Percentiles rank a stretch among this genome's conserved stretches.
These are phyloP conservation scores for Tachuris rubrigastra DNA, from an alignment of 2,113 vertebrate genomes.

Conservation along the genomic window DNA sequence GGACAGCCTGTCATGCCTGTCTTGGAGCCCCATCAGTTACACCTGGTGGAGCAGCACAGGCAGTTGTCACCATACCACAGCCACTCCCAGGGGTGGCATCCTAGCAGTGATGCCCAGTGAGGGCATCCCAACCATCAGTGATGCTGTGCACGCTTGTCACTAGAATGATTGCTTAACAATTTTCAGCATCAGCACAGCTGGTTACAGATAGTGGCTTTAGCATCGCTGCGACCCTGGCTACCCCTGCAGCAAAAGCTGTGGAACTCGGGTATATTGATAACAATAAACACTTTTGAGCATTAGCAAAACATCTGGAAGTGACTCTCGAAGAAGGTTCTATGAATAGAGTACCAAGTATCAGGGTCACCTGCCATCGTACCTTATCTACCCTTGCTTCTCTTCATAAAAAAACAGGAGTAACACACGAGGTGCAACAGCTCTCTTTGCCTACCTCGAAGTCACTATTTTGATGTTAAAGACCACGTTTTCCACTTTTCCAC, in stretches of 20 bases:
- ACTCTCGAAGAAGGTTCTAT: neutral
- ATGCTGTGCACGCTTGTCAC: neutral
- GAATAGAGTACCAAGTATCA: neutral
- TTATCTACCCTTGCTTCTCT: neutral
- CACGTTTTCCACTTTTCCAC: neutral
- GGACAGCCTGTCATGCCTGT: neutral
- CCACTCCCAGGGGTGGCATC: neutral
- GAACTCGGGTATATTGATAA: accelerated
- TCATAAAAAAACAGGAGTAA: neutral
- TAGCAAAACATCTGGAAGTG: neutral
- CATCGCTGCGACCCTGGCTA: neutral
- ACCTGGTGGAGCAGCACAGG: neutral
- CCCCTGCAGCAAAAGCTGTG: neutral
- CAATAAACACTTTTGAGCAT: neutral
- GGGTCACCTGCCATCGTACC: neutral
- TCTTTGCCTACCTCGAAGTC: neutral
- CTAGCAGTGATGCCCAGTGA: neutral
- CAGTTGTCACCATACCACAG: neutral
- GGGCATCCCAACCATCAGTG: neutral
- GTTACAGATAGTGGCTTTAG: neutral
- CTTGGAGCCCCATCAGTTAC: neutral
- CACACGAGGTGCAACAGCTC: accelerated
- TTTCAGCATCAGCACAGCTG: neutral
- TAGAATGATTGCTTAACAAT: neutral
- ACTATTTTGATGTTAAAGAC: neutral